Percentiles rank a stretch among this genome's conserved stretches.
phyloP scores from a whole-genome alignment of 2,888 invertebrate species.

The Cryptocephalus moraei region DNA sequence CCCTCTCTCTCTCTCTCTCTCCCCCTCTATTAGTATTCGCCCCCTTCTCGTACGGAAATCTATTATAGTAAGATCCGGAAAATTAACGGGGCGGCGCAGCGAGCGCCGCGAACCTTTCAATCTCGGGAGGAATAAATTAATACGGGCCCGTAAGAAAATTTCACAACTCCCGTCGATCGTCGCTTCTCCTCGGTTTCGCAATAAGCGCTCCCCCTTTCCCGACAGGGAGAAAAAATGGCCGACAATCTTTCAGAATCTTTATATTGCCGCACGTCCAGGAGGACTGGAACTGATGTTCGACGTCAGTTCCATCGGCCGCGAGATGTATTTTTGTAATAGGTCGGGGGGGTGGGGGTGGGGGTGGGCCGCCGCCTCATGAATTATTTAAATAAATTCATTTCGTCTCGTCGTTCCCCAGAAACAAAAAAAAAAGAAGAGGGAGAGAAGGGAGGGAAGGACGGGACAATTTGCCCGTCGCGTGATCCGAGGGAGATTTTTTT shows the following conservation, averaged over 20 bases:
- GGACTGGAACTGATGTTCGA: constrained; percentile 31
- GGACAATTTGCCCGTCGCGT: no score
- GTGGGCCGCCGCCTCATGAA: constrained; percentile 23
- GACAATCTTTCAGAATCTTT: constrained; percentile 37
- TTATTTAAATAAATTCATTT: constrained; percentile 26
- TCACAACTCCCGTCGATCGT: neutral
- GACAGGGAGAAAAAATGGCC: constrained; percentile 28
- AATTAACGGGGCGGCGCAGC: no score
- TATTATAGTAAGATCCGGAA: constrained; percentile 20
- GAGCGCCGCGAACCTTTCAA: no score
- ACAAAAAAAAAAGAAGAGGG: no score
- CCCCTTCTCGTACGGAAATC: constrained; percentile 23
- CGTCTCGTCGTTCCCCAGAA: neutral
- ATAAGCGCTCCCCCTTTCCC: no score
- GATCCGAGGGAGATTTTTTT: no score
- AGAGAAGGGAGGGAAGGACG: no score
- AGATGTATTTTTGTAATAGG: constrained; percentile 26
- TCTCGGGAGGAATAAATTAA: no score
- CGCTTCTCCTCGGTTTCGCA: neutral
- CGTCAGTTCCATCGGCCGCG: constrained; percentile 25
- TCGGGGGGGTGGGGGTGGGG: no score
- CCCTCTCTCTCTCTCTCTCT: constrained; percentile 10
- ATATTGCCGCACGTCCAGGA: constrained; percentile 28
- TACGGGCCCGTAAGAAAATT: neutral
- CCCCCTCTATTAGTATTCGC: constrained; percentile 25